Evolutionary conservation across 2,113 vertebrate genomes (phyloP).

Genomic region (Archocentrus centrarchus): DNA sequence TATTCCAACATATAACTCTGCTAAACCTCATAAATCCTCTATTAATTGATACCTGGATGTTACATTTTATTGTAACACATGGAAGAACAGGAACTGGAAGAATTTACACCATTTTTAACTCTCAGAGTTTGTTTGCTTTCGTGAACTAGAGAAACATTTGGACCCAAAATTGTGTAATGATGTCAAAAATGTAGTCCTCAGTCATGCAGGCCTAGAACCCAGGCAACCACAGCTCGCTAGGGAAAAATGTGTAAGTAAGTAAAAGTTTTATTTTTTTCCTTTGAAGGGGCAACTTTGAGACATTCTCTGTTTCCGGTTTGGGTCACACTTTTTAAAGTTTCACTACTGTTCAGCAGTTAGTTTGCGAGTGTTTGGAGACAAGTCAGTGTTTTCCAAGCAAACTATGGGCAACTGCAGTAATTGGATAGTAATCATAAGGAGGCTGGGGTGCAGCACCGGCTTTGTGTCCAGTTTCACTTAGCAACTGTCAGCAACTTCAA

Average conservation of each 20-base stretch:
- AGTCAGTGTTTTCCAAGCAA: background rate
- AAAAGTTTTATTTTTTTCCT: background rate
- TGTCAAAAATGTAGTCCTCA: background rate
- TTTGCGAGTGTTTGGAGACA: background rate
- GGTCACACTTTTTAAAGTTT: background rate
- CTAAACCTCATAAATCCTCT: background rate
- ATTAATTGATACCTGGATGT: background rate
- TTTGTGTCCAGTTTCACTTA: too few relatives aligned
- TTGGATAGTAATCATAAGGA: too few relatives aligned
- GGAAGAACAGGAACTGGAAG: background rate
- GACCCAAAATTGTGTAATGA: background rate
- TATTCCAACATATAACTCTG: too few relatives aligned
- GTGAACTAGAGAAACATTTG: background rate
- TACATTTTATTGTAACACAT: background rate
- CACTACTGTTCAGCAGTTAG: background rate
- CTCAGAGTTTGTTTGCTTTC: background rate
- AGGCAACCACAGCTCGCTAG: background rate
- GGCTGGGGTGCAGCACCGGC: too few relatives aligned
- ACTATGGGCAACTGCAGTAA: background rate
- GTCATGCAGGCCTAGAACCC: fast-evolving
- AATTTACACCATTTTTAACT: background rate
- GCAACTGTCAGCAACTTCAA: background rate
- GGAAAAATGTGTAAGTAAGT: background rate
- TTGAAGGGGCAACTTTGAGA: too few relatives aligned
- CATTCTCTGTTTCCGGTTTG: background rate